Evolutionary conservation across 2,888 invertebrate species (phyloP), one percentile per base, ranked within the genome.

Genomic region (Pomacea canaliculata): DNA sequence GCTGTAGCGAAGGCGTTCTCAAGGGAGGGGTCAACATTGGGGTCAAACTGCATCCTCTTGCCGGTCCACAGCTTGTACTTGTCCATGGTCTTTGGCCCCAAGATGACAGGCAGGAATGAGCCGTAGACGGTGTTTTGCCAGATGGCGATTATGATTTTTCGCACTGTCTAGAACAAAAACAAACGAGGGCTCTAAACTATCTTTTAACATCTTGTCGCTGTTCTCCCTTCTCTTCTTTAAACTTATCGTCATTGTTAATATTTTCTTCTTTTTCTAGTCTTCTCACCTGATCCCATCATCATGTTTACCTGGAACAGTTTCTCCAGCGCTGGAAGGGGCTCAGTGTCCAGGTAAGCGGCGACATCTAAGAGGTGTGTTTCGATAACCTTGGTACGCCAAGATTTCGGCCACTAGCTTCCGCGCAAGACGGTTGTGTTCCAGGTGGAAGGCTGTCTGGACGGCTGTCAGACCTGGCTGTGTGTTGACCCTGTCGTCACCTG

Each of bases 1-100:
- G 98, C 98, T 0, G 98, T 97, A 0, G 98, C 97, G 90, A 99
- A 99, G 18, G 96, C 97, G 89, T 99, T 99, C 0, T 96, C 93
- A 82, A 99, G 94, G 7, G 95, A 94, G 0, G 98, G 95, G 89
- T 98, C 94, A 0, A 96, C 80, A 46, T 23, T n/a, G 18, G 73
- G 49, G 70, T 80, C 75, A 48, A 23, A 49, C n/a, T 12, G 19
- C 19, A 69, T 68, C 10, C 46, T n/a, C 16, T 18, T 27, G 13
- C 73, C 73, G 8, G 63, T 7, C 62, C 69, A 74, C 74, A 74
- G 69, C 18, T 62, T 19, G 63, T 74, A 74, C 49, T 49, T 23
- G 49, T 2, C 18, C 74, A 69, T 74, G 48, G 72, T 65, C 4
- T 19, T 48, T 13, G 78, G 78, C 19, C 78, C 78, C 10, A 78